Base-by-base conservation (phyloP, 2,888 invertebrate species). In the Sicus ferrugineus region DNA sequence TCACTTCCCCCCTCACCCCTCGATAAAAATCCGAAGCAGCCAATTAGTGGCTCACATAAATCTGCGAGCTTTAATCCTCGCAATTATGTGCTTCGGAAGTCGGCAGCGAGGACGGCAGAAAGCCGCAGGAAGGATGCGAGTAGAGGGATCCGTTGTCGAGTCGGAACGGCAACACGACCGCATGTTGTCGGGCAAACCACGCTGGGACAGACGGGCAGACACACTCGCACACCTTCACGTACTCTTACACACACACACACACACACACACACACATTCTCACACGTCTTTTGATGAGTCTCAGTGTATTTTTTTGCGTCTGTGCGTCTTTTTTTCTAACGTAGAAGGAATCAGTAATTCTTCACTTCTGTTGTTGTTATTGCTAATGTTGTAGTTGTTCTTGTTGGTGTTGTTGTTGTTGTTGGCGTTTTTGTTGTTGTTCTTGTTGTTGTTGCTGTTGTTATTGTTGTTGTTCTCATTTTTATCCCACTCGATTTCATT, bases 51-150 rank as follows among this genome's bases (percentile, higher is more conserved):
- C 75, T 75, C 76, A 80, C 80, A 81, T 81, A 81, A 80, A 80
- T 80, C 80, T 81, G 79, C 77, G 78, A 78, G 79, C 81, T 70
- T 77, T 76, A 81, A 80, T 81, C 81, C 81, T 75, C 78, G 79
- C 80, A 80, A 81, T 80, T 80, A 81, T 80, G 79, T 78, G 77
- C 75, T 79, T 78, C 81, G 81, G 81, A 80, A 81, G 78, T 80
- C 76, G 52, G 30, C 21, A 65, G 42, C 50, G 28, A 42, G n/a
- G 56, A 50, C 61, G 62, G n/a, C n/a, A n/a, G n/a, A 2, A 38
- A 50, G 54, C 23, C 28, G 26, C 14, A 46, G n/a, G n/a, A n/a
- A n/a, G n/a, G 19, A 46, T 4, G 46, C 46, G 26, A 11, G 21
- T 3, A 52, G n/a, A 52, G 11, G 23, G 52, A 21, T 6, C 11